Evolutionary conservation across 2,888 invertebrate genomes (phyloP).

Genomic region (Aricia artaxerxes): DNA sequence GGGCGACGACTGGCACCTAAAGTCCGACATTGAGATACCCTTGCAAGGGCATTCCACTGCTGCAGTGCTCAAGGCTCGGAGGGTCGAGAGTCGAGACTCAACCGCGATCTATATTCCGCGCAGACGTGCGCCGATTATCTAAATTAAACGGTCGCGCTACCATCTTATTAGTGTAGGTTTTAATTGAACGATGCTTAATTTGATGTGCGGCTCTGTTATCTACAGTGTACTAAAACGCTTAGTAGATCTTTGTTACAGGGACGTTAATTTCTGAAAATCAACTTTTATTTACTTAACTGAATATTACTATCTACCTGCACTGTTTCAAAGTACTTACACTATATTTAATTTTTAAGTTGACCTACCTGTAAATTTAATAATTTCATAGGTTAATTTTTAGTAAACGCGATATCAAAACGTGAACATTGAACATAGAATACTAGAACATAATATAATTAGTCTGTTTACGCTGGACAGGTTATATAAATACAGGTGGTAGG

Average conservation of each 20-base stretch:
- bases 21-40: constrained; percentile 75
- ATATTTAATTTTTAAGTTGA: too few relatives aligned
- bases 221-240: not conserved
- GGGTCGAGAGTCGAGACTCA: constrained; percentile 45
- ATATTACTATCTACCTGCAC: too few relatives aligned
- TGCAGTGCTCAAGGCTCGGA: constrained; percentile 65
- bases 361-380: not conserved
- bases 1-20: constrained; percentile 72
- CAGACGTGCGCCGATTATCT: constrained; percentile 35
- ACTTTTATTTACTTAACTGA: too few relatives aligned
- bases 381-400: not conserved
- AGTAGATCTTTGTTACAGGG: too few relatives aligned
- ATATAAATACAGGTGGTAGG: not conserved
- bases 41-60: constrained; percentile 73
- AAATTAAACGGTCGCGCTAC: constrained; percentile 11
- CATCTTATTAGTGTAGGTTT: not conserved
- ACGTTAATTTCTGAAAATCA: too few relatives aligned
- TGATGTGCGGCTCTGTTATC: not conserved
- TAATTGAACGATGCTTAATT: not conserved
- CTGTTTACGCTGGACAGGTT: not conserved
- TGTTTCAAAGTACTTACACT: too few relatives aligned
- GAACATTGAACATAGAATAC: not conserved
- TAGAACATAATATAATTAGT: not conserved
- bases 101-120: constrained; percentile 46
- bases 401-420: not conserved